Evolutionary conservation across 2,113 vertebrate species (phyloP).

Genomic region (Notarius quadriscutis): DNA sequence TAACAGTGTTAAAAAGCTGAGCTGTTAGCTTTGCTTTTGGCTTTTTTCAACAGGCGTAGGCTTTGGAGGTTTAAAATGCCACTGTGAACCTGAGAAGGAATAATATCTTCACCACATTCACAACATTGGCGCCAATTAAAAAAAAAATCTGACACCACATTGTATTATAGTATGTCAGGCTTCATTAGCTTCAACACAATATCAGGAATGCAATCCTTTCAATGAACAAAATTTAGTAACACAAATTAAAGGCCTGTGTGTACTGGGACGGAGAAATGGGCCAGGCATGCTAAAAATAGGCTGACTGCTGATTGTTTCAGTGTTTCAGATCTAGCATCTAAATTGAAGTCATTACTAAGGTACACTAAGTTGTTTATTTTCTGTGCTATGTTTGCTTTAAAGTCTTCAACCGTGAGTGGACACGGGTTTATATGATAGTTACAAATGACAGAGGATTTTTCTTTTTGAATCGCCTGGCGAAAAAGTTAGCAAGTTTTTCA

Average conservation of each 20-base stretch:
- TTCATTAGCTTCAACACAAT: not conserved
- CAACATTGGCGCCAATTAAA: not conserved
- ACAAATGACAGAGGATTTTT: not conserved
- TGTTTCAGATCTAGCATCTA: slow-evolving; percentile 50
- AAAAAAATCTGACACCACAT: slow-evolving; percentile 2
- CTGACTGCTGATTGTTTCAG: slow-evolving; percentile 59
- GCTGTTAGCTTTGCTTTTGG: slow-evolving; percentile 4
- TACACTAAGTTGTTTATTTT: slow-evolving; percentile 16
- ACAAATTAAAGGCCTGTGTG: slow-evolving; percentile 52
- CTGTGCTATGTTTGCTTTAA: not conserved
- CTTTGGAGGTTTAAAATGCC: slow-evolving; percentile 22
- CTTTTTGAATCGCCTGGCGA: not conserved
- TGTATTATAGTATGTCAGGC: not conserved
- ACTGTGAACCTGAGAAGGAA: slow-evolving; percentile 30
- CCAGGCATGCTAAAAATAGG: slow-evolving; percentile 60
- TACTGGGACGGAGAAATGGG: slow-evolving; percentile 69
- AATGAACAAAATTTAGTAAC: slow-evolving; percentile 43
- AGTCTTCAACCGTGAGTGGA: not conserved
- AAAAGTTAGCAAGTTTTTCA: not conserved
- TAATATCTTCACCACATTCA: slow-evolving; percentile 24
- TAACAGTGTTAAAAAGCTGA: slow-evolving; percentile 14
- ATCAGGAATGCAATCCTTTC: slow-evolving; percentile 57
- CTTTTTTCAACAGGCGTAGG: slow-evolving; percentile 28
- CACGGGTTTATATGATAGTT: not conserved
- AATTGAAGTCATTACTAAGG: slow-evolving; percentile 60